These are phyloP conservation scores for Apomyelois bistriatella DNA, from an alignment of 2,888 invertebrate genomes.

Conservation along the genomic window DNA sequence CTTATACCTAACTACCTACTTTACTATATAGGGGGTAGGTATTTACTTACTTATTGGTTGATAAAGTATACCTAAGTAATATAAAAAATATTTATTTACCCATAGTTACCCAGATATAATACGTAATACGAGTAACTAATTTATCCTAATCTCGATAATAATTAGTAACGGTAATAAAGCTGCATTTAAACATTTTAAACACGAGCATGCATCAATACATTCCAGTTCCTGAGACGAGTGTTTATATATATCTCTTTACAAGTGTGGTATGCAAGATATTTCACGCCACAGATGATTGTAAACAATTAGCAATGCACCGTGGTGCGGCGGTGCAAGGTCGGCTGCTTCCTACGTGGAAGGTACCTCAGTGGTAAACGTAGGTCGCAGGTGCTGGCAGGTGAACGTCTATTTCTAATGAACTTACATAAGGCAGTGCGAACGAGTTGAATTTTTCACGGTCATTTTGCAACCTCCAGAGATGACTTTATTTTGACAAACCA, in stretches of 20 bases:
- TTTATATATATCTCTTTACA: background rate
- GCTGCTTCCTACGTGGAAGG: conserved; percentile 60
- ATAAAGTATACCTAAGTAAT: too few species aligned
- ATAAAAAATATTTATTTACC: too few species aligned
- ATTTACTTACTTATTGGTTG: too few species aligned
- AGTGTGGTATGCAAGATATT: conserved; percentile 12
- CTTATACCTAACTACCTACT: too few species aligned
- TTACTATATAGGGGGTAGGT: too few species aligned
- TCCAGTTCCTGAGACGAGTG: background rate
- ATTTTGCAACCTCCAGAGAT: background rate
- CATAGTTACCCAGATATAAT: too few species aligned
- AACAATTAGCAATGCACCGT: conserved; percentile 26
- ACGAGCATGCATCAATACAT: background rate
- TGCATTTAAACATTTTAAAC: too few species aligned
- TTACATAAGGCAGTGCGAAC: conserved; percentile 19
- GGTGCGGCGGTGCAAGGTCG: conserved; percentile 48
- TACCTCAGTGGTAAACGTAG: conserved; percentile 15
- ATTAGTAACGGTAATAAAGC: too few species aligned
- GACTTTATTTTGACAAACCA: background rate
- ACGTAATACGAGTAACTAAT: too few species aligned
- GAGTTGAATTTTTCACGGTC: conserved; percentile 7
- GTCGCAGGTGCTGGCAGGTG: conserved; percentile 36
- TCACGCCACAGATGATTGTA: conserved; percentile 15
- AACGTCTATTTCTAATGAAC: conserved; percentile 35
- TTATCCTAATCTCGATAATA: too few species aligned